These are phyloP conservation scores for Chymomyza procnemis DNA, from an alignment of 2,888 invertebrate species.

Conservation along the genomic window DNA sequence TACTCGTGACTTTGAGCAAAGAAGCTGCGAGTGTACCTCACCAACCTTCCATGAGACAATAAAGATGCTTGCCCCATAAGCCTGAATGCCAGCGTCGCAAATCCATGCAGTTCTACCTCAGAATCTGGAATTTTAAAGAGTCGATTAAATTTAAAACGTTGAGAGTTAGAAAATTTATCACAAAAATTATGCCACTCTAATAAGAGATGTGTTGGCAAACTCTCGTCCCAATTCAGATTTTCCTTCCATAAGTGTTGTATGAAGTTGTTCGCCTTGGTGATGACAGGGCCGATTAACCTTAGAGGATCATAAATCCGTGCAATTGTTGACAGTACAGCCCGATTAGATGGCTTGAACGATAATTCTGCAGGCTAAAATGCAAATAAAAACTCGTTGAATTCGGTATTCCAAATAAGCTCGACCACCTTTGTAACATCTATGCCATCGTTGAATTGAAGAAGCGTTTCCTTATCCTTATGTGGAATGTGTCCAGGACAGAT, in stretches of 20 bases:
- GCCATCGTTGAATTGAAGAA: slow-evolving; percentile 5
- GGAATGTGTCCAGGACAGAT: background rate
- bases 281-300: background rate
- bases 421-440: no score
- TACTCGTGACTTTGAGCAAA: no score
- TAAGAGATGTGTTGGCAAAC: background rate
- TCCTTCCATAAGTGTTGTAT: background rate
- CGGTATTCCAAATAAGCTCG: no score
- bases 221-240: background rate
- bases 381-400: background rate
- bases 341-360: no score
- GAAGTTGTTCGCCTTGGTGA: background rate
- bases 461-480: slow-evolving; percentile 4
- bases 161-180: background rate
- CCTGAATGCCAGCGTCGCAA: no score
- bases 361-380: no score
- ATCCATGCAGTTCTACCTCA: no score
- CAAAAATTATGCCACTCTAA: background rate
- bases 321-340: no score
- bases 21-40: background rate
- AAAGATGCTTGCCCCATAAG: background rate
- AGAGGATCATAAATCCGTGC: no score
- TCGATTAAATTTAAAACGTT: background rate
- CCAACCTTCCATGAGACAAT: background rate
- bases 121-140: background rate